Base-by-base conservation (phyloP, 1,140 invertebrate genomes). In the Lordiphosa stackelbergi region DNA sequence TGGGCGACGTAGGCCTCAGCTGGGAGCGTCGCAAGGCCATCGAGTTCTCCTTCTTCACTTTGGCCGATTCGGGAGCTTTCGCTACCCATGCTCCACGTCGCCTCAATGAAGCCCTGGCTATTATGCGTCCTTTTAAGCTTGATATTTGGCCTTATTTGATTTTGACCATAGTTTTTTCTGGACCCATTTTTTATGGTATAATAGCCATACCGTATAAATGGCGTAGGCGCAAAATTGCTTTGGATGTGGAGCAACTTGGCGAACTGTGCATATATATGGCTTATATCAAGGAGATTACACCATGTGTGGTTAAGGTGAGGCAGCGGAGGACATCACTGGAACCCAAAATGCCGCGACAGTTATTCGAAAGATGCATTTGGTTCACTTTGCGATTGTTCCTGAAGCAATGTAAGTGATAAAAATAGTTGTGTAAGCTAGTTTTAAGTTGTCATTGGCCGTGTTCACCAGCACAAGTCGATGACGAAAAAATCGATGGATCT, bases 21-120 rank as follows among this genome's bases (percentile, higher is more conserved):
- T 92, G 91, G 89, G 92, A 93, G 69, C 85, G 92, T 12, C 89
- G 90, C 5, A 90, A 91, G 62, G 91, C 90, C 1, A 91, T 93
- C 0, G 92, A 93, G 69, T 93, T 93, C 86, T 92, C 92, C 0
- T 93, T 93, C 70, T 88, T 93, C 40, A 93, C 92, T 1, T 83
- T 93, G 7, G 92, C 92, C 0, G 93, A 94, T 69, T 93, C 91
- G 41, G 92, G 92, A 8, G 92, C 92, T 0, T 94, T 94, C 74
- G 87, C 93, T 1, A 93, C 92, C 1, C 92, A 93, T 64, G 91
- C 92, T 0, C 92, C 92, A 0, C 90, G 91, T 8, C 90, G 89
- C 42, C 86, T 94, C 2, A 93, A 92, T 65, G 92, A 94, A 78
- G 92, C 92, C 3, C 73, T 93, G 8, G 92, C 92, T 4, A 89